Base-by-base conservation (phyloP, 2,888 invertebrate species). In the Sisyra nigra region DNA sequence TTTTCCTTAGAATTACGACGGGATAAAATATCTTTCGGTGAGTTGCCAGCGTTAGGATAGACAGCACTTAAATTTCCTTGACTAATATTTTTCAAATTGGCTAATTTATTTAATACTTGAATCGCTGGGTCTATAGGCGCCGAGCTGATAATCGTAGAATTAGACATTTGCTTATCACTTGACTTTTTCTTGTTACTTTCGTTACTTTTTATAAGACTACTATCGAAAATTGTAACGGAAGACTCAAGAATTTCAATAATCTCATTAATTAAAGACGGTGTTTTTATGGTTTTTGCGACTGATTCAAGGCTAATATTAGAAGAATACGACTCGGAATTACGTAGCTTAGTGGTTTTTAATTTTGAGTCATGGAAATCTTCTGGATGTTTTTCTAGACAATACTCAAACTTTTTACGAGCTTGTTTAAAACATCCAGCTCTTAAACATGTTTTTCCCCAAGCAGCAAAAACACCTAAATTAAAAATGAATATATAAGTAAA, bases 381-480 rank as follows among this genome's bases (percentile, higher is more conserved):
- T 1, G 53, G 48, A 1, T 60, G 57, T 51, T 65, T 67, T 32
- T 70, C 69, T 15, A 71, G 57, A 48, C 74, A 76, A 47, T 70
- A 68, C 34, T 66, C 61, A 53, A 86, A 85, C 59, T 84, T 85
- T 46, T 80, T 76, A 13, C 85, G 63, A 19, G 91, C 91, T 37
- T 76, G 73, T 44, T 72, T 70, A 55, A 81, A 81, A 55, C 84
- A 79, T 0, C 89, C 87, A 0, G 82, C 81, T 52, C 76, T 79
- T 3, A 88, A 63, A 48, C 80, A 84, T 10, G 83, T 79, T 55
- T 88, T 78, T 0, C 91, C 92, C 85, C 91, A 89, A 0, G 86
- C 83, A 0, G 82, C 83, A 70, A 91, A 79, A 0, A 92, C 86
- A 33, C 85, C 80, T 53, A 57, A 58, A 48, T 51, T 40, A 44